Evolutionary conservation across 2,797 vertebrate species (phyloP).

Genomic region (Ataeniobius toweri): DNA sequence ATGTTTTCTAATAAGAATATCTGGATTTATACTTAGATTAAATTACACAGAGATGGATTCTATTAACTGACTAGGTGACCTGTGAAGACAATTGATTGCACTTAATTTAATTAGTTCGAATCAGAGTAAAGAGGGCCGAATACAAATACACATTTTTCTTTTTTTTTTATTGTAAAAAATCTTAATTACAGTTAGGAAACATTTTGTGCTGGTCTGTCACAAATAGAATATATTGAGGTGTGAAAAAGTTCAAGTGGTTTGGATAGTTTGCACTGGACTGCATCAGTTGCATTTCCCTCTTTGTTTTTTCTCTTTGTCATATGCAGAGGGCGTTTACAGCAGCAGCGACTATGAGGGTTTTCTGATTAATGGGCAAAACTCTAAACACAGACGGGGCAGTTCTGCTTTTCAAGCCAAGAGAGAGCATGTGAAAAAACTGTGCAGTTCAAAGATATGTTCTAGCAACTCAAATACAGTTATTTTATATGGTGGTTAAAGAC

Average conservation of each 20-base stretch:
- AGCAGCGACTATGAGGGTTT: neutral
- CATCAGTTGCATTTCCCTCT: neutral
- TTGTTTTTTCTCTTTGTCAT: neutral
- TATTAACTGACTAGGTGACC: neutral
- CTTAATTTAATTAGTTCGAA: neutral
- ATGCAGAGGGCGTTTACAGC: neutral
- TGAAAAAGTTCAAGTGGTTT: neutral
- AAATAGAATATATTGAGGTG: neutral
- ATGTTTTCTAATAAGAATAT: neutral
- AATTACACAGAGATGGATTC: no score
- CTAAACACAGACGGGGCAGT: neutral
- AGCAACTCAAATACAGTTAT: slow-evolving; percentile 6
- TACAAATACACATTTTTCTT: neutral
- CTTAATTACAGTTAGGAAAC: neutral
- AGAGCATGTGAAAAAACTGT: neutral
- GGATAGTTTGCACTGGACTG: neutral
- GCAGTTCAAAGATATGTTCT: slow-evolving; percentile 17
- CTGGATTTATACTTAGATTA: neutral
- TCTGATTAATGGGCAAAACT: slow-evolving; percentile 9
- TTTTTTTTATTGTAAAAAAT: no score
- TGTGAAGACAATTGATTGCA: neutral
- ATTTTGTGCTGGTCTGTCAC: neutral
- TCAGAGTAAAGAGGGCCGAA: neutral
- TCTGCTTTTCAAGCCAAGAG: slow-evolving; percentile 25
- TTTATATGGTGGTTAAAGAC: slow-evolving; percentile 1